phyloP scores from a whole-genome alignment of 2,888 invertebrate genomes.

The Tholera decimalis region DNA sequence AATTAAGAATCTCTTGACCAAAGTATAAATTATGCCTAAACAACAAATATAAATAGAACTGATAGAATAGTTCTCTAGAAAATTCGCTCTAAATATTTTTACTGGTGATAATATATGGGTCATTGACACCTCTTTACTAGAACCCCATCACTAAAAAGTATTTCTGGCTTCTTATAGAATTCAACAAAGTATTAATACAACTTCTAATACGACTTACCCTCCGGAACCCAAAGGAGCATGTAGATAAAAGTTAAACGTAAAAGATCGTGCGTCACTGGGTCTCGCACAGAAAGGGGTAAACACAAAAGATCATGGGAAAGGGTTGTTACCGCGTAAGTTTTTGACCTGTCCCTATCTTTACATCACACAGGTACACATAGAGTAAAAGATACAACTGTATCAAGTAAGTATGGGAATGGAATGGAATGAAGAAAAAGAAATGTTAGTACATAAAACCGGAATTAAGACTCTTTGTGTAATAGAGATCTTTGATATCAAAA shows the following conservation, averaged over 20 bases:
- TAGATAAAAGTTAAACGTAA: conserved; percentile 27
- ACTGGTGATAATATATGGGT: not conserved
- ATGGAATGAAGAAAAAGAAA: not conserved
- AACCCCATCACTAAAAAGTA: not conserved
- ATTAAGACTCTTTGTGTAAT: not conserved
- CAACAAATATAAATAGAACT: too few species aligned
- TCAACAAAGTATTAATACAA: conserved; percentile 1
- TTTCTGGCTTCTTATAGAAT: not conserved
- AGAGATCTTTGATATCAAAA: conserved; percentile 1
- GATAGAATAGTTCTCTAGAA: not conserved
- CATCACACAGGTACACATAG: conserved; percentile 20
- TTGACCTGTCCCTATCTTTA: conserved; percentile 26
- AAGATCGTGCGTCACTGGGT: conserved; percentile 48
- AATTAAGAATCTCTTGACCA: too few species aligned
- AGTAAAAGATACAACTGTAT: not conserved
- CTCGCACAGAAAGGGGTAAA: conserved; percentile 43
- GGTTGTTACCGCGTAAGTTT: conserved; percentile 41
- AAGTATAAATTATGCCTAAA: too few species aligned
- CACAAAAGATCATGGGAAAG: conserved; percentile 52
- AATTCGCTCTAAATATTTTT: not conserved
- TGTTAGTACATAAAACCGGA: not conserved
- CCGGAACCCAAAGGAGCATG: conserved; percentile 1
- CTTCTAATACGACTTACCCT: conserved; percentile 13
- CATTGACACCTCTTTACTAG: not conserved
- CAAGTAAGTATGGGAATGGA: not conserved